Evolutionary conservation across 2,797 vertebrate genomes (phyloP).

Genomic region (Leptodactylus fallax): DNA sequence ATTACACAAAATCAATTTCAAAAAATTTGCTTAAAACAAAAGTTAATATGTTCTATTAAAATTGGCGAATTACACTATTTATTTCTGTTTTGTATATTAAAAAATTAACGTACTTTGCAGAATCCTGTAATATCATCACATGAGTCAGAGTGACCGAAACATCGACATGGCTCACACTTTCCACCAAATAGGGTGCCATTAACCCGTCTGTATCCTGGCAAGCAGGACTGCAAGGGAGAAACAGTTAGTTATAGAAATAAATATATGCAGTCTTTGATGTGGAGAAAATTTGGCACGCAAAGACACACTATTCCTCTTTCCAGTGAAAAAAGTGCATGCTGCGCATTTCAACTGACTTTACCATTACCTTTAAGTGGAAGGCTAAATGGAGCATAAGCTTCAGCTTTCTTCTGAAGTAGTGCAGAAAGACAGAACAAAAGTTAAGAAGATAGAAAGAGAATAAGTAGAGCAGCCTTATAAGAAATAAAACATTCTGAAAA

Average conservation of each 20-base stretch:
- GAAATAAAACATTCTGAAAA: conserved; percentile 2
- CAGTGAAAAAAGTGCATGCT: conserved; percentile 32
- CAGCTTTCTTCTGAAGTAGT: conserved; percentile 73
- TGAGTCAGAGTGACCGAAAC: conserved; percentile 81
- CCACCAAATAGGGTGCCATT: conserved; percentile 85
- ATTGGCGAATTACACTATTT: neutral
- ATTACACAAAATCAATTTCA: neutral
- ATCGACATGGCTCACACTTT: conserved; percentile 85
- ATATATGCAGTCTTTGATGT: neutral
- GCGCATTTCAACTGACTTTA: conserved; percentile 72
- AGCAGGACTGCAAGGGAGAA: conserved; percentile 80
- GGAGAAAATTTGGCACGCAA: neutral
- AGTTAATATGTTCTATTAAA: neutral
- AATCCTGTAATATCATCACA: conserved; percentile 87
- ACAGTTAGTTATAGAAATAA: neutral
- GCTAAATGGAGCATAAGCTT: conserved; percentile 72
- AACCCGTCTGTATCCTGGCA: conserved; percentile 82
- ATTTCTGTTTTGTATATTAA: neutral
- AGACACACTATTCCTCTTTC: conserved; percentile 6
- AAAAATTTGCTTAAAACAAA: neutral
- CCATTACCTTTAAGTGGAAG: conserved; percentile 67
- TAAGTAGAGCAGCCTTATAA: conserved; percentile 63
- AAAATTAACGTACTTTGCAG: conserved; percentile 84
- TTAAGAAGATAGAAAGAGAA: conserved; percentile 66
- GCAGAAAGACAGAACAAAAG: conserved; percentile 74